Evolutionary conservation across 2,888 invertebrate species (phyloP).

Genomic region (Ennomos fuscantarius): DNA sequence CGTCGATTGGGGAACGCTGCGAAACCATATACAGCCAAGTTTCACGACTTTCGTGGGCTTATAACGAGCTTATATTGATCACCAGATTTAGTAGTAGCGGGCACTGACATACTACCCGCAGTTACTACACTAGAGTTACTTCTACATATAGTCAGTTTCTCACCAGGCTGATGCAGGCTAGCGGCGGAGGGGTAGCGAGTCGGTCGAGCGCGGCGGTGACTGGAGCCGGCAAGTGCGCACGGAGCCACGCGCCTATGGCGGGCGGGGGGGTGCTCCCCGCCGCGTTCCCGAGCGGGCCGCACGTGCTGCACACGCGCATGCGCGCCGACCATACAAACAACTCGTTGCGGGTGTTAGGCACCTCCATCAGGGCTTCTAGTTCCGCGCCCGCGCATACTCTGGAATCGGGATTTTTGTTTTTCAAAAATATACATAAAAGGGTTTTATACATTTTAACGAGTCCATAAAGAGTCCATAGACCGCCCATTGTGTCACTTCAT

Average conservation of each 20-base stretch:
- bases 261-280: slow-evolving; percentile 57
- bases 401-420: background rate
- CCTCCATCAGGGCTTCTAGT: slow-evolving; percentile 61
- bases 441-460: no score
- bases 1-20: no score
- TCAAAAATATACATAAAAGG: no score
- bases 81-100: no score
- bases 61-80: no score
- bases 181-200: slow-evolving; percentile 63
- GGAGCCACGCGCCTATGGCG: slow-evolving; percentile 69
- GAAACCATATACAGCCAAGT: no score
- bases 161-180: slow-evolving; percentile 62
- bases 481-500: no score
- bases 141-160: slow-evolving; percentile 27
- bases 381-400: slow-evolving; percentile 72
- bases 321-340: slow-evolving; percentile 61
- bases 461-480: no score
- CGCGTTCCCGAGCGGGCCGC: slow-evolving; percentile 50
- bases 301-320: slow-evolving; percentile 66
- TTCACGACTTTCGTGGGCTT: no score
- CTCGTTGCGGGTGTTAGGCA: slow-evolving; percentile 54
- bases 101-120: no score
- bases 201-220: slow-evolving; percentile 66
- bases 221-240: slow-evolving; percentile 64
- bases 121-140: no score